Percentiles rank a stretch among this genome's conserved stretches.
phyloP scores from a whole-genome alignment of 2,113 vertebrate genomes.

The Elgaria multicarinata region DNA sequence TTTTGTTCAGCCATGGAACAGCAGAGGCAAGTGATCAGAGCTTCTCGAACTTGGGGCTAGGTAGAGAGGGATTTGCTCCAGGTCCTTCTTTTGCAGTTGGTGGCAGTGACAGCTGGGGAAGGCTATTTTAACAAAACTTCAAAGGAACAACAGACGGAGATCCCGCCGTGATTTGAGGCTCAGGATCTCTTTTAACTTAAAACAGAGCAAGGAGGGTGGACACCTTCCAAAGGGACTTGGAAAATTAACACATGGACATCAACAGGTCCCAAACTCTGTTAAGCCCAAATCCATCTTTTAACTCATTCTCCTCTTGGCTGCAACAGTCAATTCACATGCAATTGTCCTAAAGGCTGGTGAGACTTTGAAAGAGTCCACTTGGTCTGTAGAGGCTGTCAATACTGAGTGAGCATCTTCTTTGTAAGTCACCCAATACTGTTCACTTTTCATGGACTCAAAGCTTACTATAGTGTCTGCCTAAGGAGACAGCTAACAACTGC shows the following conservation, averaged over 20 bases:
- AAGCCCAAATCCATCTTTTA: constrained; percentile 21
- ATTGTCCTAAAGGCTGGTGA: neutral
- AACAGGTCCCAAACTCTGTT: constrained; percentile 76
- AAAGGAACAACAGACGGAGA: neutral
- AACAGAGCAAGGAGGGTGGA: constrained; percentile 43
- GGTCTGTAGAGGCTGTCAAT: neutral
- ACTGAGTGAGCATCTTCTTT: constrained; percentile 17
- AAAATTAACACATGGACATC: constrained; percentile 40
- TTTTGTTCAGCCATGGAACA: constrained; percentile 25
- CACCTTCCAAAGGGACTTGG: constrained; percentile 53
- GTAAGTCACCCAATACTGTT: constrained; percentile 53
- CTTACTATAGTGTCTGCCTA: constrained; percentile 32
- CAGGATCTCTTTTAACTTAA: constrained; percentile 33
- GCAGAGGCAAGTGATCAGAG: constrained; percentile 10
- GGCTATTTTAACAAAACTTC: neutral
- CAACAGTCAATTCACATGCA: neutral
- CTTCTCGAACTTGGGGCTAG: neutral
- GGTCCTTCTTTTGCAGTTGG: neutral
- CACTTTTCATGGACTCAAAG: constrained; percentile 63
- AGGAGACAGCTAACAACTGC: constrained; percentile 59
- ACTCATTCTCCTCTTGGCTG: neutral
- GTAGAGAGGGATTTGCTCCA: constrained; percentile 6
- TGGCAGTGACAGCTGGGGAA: neutral
- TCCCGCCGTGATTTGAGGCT: constrained; percentile 43
- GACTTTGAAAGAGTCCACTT: constrained; percentile 21